Conservation (phyloP, 2,797 vertebrate species). For the Alauda arvensis region DNA sequence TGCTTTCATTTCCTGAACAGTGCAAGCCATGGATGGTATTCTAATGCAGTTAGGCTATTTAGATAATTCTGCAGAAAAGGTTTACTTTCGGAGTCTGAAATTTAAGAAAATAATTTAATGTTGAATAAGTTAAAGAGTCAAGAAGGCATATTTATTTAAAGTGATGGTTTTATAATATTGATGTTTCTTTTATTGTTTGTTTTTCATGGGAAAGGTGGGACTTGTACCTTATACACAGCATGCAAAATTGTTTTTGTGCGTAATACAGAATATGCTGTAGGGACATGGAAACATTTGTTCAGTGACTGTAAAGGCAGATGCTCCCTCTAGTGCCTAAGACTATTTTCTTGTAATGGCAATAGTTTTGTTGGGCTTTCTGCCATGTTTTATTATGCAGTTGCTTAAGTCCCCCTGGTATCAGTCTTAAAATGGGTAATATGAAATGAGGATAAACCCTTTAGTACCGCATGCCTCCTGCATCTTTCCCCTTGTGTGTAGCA, state of each 20-base stretch:
- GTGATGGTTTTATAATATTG: background rate
- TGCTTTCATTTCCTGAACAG: background rate
- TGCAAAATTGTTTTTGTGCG: background rate
- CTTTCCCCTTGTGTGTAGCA: background rate
- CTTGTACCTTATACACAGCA: background rate
- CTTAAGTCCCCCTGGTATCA: background rate
- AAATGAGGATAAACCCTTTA: background rate
- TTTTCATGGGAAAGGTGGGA: background rate
- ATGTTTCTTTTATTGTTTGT: background rate
- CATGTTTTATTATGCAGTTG: constrained; percentile 1
- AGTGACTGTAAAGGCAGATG: constrained; percentile 41
- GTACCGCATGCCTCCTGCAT: background rate
- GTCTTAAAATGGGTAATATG: background rate
- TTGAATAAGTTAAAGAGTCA: background rate
- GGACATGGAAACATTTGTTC: background rate
- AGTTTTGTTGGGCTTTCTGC: constrained; percentile 16
- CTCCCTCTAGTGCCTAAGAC: constrained; percentile 60
- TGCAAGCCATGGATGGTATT: background rate
- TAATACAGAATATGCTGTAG: background rate
- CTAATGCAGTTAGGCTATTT: background rate
- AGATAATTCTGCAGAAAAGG: background rate
- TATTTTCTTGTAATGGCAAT: background rate
- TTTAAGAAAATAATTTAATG: background rate
- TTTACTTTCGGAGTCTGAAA: background rate
- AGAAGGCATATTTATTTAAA: background rate